Conservation (phyloP, 2,113 vertebrate genomes). For the Zingel zingel region DNA sequence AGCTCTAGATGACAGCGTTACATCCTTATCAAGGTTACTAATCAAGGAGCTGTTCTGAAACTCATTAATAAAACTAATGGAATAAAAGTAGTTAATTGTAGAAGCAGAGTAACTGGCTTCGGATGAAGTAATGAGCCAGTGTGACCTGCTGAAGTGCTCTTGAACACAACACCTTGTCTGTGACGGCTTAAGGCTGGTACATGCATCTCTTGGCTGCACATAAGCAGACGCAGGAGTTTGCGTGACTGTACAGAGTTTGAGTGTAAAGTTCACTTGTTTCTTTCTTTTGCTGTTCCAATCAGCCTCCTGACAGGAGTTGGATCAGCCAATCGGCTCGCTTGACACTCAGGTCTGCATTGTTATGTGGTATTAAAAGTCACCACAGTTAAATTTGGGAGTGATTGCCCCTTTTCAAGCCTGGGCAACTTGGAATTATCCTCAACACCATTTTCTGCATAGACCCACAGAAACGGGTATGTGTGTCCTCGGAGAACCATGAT, state of each 20-base stretch:
- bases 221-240: neutral
- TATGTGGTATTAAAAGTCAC: too few species aligned
- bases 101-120: neutral
- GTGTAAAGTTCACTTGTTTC: neutral
- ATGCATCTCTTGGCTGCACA: neutral
- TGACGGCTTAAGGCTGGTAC: neutral
- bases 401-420: too few species aligned
- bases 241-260: neutral
- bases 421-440: too few species aligned
- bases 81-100: neutral
- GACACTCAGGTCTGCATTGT: too few species aligned
- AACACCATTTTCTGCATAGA: neutral
- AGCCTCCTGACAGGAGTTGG: neutral
- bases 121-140: neutral
- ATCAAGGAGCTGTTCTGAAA: neutral
- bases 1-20: constrained; percentile 38
- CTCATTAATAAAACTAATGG: neutral
- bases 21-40: neutral
- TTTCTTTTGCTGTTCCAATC: neutral
- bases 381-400: too few species aligned
- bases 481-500: neutral
- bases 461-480: neutral
- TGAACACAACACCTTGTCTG: neutral
- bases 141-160: neutral
- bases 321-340: neutral